Base-by-base conservation (phyloP, 2,797 vertebrate species). In the Parambassis ranga region DNA sequence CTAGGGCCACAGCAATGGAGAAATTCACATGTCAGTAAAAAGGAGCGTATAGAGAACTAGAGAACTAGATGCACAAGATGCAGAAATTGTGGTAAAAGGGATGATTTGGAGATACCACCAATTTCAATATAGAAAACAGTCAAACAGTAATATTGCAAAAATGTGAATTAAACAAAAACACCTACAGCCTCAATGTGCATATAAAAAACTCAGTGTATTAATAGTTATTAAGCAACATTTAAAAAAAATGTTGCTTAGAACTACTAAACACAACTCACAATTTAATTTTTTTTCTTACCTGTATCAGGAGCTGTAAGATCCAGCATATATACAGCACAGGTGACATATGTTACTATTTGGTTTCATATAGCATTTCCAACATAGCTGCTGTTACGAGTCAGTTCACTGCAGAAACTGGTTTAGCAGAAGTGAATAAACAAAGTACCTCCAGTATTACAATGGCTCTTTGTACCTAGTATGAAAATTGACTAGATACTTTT, bases 11-110 rank as follows among this genome's bases (percentile, higher is more conserved):
- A 33, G 19, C 10, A 10, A 32, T 15, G 8, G 8, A 6, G 14
- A 14, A n/a, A 48, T 6, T 3, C 42, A 16, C 5, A 24, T 2
- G 4, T 19, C 26, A 19, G n/a, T 8, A 47, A 18, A 1, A 30
- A 10, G 1, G 9, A 11, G 0, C 18, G 4, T 2, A 11, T 1
- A 1, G 7, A 2, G 27, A 19, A n/a, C n/a, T n/a, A n/a, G 18
- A 48, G 16, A 20, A 9, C 32, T 6, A 7, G 47, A 10, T 31
- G 7, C 27, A n/a, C 5, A 44, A 7, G 5, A 10, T 5, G 3
- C 3, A 15, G 9, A 26, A 43, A 43, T 13, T 15, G 2, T 19
- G 16, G 7, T 10, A 31, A 31, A 7, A n/a, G n/a, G n/a, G n/a
- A n/a, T 8, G 32, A 14, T 38, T 20, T 38, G 18, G 10, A 20